These are phyloP conservation scores for Solea senegalensis DNA, from an alignment of 2,113 vertebrate genomes.

Conservation along the genomic window DNA sequence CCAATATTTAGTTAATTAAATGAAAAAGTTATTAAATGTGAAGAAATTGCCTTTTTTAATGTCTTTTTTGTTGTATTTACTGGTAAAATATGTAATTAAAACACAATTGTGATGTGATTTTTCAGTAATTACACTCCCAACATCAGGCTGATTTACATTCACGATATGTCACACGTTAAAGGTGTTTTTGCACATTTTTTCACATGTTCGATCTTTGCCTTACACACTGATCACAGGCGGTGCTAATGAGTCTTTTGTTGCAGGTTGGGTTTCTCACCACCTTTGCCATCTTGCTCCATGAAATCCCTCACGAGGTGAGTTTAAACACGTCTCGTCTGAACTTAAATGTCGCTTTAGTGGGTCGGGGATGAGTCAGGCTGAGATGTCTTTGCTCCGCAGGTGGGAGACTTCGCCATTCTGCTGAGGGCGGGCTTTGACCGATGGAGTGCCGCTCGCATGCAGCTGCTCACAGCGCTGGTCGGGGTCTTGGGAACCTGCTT, in stretches of 20 bases:
- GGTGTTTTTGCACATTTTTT: no score
- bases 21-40: no score
- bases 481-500: constrained; percentile 93
- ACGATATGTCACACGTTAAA: no score
- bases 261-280: constrained; percentile 96
- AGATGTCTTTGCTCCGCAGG: constrained; percentile 73
- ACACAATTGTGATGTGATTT: no score
- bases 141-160: no score
- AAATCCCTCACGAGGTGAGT: constrained; percentile 98
- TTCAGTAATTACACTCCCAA: no score
- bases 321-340: background rate
- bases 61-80: no score
- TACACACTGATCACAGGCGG: background rate
- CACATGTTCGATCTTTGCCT: no score
- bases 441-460: constrained; percentile 96
- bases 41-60: no score
- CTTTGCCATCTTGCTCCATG: constrained; percentile 95
- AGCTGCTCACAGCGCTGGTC: constrained; percentile 92
- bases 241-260: constrained; percentile 36
- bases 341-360: background rate
- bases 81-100: no score
- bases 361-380: background rate
- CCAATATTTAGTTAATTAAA: no score
- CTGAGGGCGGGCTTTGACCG: constrained; percentile 96
- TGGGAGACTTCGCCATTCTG: constrained; percentile 97